phyloP scores from a whole-genome alignment of 1,140 invertebrate species.

The Bombyx mori region DNA sequence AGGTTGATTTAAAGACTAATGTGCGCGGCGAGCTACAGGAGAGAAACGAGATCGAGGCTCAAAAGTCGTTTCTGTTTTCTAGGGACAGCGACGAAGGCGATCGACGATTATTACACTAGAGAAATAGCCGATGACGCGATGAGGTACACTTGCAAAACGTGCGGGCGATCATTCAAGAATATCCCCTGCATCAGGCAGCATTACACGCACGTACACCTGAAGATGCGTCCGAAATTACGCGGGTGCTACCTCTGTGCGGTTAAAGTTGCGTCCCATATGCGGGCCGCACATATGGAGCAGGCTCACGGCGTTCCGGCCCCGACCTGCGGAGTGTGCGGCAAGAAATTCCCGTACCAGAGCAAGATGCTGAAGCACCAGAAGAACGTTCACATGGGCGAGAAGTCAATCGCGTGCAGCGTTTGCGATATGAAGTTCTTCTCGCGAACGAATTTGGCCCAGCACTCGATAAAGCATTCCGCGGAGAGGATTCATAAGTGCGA shows the following conservation, averaged over 20 bases:
- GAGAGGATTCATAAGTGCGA: slow-evolving; percentile 33
- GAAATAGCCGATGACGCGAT: slow-evolving; percentile 14
- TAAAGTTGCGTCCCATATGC: slow-evolving; percentile 6
- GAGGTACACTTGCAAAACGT: slow-evolving; percentile 15
- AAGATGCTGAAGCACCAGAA: slow-evolving; percentile 27
- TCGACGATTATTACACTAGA: slow-evolving; percentile 10
- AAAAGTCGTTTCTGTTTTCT: slow-evolving; percentile 1
- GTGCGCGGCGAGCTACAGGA: no score
- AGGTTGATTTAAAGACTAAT: no score
- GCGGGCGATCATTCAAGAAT: slow-evolving; percentile 17
- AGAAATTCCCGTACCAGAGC: slow-evolving; percentile 30
- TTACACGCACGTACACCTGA: slow-evolving; percentile 26
- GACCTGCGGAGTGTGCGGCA: slow-evolving; percentile 27
- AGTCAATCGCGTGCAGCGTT: background rate
- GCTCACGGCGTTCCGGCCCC: slow-evolving; percentile 26
- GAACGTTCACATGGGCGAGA: slow-evolving; percentile 25
- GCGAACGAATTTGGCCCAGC: slow-evolving; percentile 7
- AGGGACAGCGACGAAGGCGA: background rate
- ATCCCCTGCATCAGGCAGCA: slow-evolving; percentile 21
- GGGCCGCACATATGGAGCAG: slow-evolving; percentile 17
- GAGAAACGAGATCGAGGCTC: no score
- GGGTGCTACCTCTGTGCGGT: slow-evolving; percentile 23
- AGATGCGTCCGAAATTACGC: slow-evolving; percentile 21
- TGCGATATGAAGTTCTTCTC: slow-evolving; percentile 7
- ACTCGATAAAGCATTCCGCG: slow-evolving; percentile 6